Percentiles rank a stretch among this genome's conserved stretches.
These are phyloP conservation scores for Xenus cinereus DNA, from an alignment of 2,113 vertebrate species.

Conservation along the genomic window DNA sequence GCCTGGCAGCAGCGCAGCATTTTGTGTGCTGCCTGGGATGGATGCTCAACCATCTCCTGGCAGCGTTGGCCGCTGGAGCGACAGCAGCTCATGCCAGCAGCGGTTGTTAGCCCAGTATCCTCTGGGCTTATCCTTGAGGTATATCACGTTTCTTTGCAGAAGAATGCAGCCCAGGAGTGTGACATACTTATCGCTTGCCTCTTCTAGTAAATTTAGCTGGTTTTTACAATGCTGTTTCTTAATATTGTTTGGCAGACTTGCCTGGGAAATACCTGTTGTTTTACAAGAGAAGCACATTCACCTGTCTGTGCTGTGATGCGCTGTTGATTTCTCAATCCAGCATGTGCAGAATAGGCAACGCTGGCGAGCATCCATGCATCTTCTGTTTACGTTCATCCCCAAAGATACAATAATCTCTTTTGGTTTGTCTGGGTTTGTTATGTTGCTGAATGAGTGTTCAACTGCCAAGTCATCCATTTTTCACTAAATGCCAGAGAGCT, in stretches of 20 bases:
- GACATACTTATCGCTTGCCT: not conserved
- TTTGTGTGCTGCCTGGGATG: not conserved
- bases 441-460: not conserved
- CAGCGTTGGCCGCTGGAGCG: accelerated
- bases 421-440: not conserved
- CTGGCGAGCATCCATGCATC: not conserved
- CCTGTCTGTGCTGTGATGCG: not conserved
- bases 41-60: no score
- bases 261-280: not conserved
- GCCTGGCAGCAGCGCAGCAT: accelerated
- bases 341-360: accelerated
- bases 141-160: accelerated
- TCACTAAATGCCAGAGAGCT: not conserved
- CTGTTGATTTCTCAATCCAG: not conserved
- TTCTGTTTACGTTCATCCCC: not conserved
- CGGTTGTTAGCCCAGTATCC: accelerated
- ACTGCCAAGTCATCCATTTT: not conserved
- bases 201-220: not conserved
- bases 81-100: not conserved
- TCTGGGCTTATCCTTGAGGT: not conserved
- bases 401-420: not conserved
- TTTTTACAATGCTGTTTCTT: not conserved
- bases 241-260: not conserved
- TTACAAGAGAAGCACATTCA: not conserved
- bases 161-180: no score